Evolutionary conservation across 2,888 invertebrate genomes (phyloP).

Genomic region (Scrobipalpa atriplicella): DNA sequence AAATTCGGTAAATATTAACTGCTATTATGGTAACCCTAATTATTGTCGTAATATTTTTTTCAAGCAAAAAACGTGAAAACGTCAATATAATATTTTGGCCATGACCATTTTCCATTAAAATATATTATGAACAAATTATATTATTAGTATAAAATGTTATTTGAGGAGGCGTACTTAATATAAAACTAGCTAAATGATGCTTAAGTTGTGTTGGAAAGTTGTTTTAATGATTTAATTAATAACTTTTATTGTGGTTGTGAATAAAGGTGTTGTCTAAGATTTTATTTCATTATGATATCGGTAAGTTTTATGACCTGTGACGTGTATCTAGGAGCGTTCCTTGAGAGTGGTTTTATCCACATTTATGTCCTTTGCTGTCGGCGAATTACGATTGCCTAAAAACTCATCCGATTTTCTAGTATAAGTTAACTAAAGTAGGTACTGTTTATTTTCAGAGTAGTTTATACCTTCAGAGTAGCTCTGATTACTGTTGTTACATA

Average conservation of each 20-base stretch:
- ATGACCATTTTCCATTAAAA: too few relatives aligned
- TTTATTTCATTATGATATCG: not conserved
- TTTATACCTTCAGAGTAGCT: too few relatives aligned
- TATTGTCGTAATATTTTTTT: slow-evolving; percentile 28
- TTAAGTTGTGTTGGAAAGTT: not conserved
- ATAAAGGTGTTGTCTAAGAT: not conserved
- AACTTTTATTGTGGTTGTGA: not conserved
- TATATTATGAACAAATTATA: not conserved
- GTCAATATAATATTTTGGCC: too few relatives aligned
- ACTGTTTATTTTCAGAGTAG: too few relatives aligned
- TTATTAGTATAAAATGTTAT: not conserved
- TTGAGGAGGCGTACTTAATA: not conserved
- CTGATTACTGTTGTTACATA: too few relatives aligned
- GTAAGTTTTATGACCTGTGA: not conserved
- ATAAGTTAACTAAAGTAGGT: too few relatives aligned
- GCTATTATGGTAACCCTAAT: slow-evolving; percentile 4
- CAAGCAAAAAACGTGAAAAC: too few relatives aligned
- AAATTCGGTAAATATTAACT: not conserved
- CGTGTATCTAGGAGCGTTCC: not conserved
- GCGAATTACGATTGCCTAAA: too few relatives aligned
- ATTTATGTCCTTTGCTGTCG: too few relatives aligned
- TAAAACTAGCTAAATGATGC: not conserved
- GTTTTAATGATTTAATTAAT: not conserved
- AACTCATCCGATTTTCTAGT: too few relatives aligned
- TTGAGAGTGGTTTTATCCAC: not conserved